A percentile compares a stretch with the other conserved stretches of the same genome.
Conservation (phyloP, 2,888 invertebrate species). For the Ischnura elegans region DNA sequence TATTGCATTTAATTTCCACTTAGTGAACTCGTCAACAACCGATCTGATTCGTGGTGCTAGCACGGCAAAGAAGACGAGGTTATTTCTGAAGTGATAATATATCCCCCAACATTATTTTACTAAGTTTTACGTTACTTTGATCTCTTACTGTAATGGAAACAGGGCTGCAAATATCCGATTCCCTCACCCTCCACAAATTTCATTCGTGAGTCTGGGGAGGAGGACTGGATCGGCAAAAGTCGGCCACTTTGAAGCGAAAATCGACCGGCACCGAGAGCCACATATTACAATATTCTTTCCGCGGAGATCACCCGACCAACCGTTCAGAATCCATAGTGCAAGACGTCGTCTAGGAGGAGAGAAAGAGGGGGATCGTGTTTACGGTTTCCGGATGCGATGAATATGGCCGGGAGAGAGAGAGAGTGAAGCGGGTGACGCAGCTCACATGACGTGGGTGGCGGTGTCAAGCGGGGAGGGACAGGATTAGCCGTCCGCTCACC, state of each 20-base stretch:
- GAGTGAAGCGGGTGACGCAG: not conserved
- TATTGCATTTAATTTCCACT: too few species aligned
- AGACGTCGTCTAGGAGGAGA: not conserved
- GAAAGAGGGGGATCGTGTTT: not conserved
- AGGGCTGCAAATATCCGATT: not conserved
- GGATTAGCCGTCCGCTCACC: not conserved
- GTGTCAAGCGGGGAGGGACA: conserved; percentile 7
- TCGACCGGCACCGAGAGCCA: not conserved
- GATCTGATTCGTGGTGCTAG: too few species aligned
- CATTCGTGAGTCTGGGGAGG: too few species aligned
- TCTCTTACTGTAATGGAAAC: not conserved
- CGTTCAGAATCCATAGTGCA: not conserved
- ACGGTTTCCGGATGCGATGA: conserved; percentile 47
- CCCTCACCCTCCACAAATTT: not conserved
- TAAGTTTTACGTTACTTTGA: not conserved
- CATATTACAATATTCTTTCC: not conserved
- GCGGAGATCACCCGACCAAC: not conserved
- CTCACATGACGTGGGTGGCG: not conserved
- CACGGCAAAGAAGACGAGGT: too few species aligned
- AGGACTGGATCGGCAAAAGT: not conserved
- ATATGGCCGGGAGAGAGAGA: not conserved
- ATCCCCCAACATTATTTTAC: not conserved
- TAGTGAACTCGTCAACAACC: too few species aligned
- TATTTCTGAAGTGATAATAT: too few species aligned
- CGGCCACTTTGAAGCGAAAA: conserved; percentile 1